phyloP scores from a whole-genome alignment of 92 coral and sea anemone species.

The Phenganax subtilis region DNA sequence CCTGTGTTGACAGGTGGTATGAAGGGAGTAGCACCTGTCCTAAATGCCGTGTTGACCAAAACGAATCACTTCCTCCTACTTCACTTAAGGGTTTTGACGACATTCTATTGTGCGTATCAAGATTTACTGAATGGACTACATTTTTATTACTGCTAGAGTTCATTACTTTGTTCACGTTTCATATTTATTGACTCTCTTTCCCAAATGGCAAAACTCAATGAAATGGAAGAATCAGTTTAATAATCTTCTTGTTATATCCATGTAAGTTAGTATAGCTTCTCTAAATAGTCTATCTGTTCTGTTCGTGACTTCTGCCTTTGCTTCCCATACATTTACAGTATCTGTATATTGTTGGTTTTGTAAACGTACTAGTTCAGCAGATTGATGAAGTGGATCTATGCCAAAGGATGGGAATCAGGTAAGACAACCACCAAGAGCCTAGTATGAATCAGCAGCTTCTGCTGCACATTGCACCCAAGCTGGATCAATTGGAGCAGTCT shows the following conservation, averaged over 20 bases:
- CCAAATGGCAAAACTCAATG: not conserved
- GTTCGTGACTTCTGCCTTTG: constrained; percentile 22
- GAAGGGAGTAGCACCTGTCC: not conserved
- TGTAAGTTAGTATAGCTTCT: constrained; percentile 7
- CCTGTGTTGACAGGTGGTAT: not conserved
- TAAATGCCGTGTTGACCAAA: not conserved
- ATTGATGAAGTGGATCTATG: constrained; percentile 30
- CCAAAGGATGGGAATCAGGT: constrained; percentile 33
- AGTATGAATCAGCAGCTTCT: constrained; percentile 24
- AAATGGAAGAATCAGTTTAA: too few species aligned
- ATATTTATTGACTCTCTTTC: not conserved
- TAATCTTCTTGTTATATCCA: not conserved
- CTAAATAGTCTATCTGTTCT: constrained; percentile 13
- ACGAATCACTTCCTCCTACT: not conserved
- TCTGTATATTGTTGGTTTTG: constrained; percentile 30
- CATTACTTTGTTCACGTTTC: not conserved
- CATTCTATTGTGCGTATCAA: not conserved
- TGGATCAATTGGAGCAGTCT: constrained; percentile 19
- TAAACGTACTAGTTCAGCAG: constrained; percentile 8
- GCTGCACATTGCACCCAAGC: constrained; percentile 19
- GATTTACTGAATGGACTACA: not conserved
- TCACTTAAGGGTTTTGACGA: not conserved
- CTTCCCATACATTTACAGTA: not conserved
- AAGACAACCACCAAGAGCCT: constrained; percentile 35
- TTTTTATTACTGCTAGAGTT: not conserved